These are phyloP conservation scores for Parascotia fuliginaria DNA, from an alignment of 2,888 invertebrate genomes.

Conservation along the genomic window DNA sequence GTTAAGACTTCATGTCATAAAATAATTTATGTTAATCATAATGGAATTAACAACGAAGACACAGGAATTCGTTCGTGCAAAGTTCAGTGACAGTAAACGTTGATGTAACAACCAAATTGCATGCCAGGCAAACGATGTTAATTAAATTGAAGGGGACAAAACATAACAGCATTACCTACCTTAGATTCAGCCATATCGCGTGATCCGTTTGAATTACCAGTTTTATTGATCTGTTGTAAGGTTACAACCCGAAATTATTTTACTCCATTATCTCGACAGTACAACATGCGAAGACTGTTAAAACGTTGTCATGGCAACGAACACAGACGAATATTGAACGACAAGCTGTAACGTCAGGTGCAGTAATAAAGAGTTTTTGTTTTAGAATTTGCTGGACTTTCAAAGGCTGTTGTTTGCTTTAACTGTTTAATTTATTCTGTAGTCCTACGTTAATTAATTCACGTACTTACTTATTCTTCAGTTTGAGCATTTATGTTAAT, in stretches of 20 bases:
- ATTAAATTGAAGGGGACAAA: slow-evolving; percentile 47
- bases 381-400: too few relatives aligned
- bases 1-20: background rate
- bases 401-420: too few relatives aligned
- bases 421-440: too few relatives aligned
- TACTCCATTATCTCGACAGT: slow-evolving; percentile 69
- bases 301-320: slow-evolving; percentile 62
- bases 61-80: slow-evolving; percentile 32
- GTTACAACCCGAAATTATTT: slow-evolving; percentile 75
- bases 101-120: slow-evolving; percentile 56
- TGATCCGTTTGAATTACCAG: slow-evolving; percentile 72
- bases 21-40: background rate
- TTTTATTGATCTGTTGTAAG: slow-evolving; percentile 77
- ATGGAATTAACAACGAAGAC: slow-evolving; percentile 34
- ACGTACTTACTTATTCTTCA: too few relatives aligned
- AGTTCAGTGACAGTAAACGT: slow-evolving; percentile 18
- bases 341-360: slow-evolving; percentile 21
- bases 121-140: slow-evolving; percentile 70
- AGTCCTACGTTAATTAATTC: too few relatives aligned
- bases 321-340: slow-evolving; percentile 62
- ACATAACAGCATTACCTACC: slow-evolving; percentile 63
- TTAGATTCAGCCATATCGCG: slow-evolving; percentile 78
- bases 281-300: slow-evolving; percentile 67
- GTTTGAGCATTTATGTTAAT: too few relatives aligned
- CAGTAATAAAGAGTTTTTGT: slow-evolving; percentile 4